A percentile compares a stretch with the other conserved stretches of the same genome.
These are phyloP conservation scores for Sympetrum striolatum DNA, from an alignment of 2,888 invertebrate species.

Conservation along the genomic window DNA sequence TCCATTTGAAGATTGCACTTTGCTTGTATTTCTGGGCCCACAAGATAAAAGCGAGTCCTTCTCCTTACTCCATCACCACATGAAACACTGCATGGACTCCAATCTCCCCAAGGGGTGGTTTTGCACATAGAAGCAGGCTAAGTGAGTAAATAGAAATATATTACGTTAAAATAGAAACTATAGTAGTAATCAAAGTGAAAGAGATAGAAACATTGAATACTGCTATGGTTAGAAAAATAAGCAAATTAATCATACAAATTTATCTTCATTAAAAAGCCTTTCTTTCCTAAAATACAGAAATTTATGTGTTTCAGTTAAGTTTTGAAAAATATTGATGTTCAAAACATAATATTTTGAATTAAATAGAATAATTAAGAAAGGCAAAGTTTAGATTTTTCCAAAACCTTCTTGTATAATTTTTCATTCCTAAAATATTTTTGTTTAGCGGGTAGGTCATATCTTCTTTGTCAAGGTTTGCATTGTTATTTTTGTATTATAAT, in stretches of 20 bases:
- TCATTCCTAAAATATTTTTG: too few species aligned
- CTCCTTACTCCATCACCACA: slow-evolving; percentile 78
- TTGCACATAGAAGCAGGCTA: slow-evolving; percentile 62
- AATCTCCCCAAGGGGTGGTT: slow-evolving; percentile 88
- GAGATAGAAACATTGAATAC: background rate
- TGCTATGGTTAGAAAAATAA: background rate
- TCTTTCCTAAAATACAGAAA: background rate
- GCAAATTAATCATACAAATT: too few species aligned
- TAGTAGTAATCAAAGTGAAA: too few species aligned
- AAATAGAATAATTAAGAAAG: too few species aligned
- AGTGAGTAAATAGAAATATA: background rate
- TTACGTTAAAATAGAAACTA: background rate
- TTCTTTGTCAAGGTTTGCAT: too few species aligned
- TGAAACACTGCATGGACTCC: slow-evolving; percentile 89
- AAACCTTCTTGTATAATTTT: too few species aligned
- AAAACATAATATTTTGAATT: too few species aligned
- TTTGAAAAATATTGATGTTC: too few species aligned
- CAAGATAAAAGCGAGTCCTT: slow-evolving; percentile 74
- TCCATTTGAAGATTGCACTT: slow-evolving; percentile 73
- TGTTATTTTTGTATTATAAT: background rate
- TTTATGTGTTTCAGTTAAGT: background rate
- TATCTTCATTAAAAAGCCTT: too few species aligned
- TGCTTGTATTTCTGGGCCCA: slow-evolving; percentile 70
- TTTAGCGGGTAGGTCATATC: too few species aligned
- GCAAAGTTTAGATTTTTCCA: too few species aligned